Base-by-base conservation (phyloP, 2,888 invertebrate genomes). In the Cryptocheilus praepositus region DNA sequence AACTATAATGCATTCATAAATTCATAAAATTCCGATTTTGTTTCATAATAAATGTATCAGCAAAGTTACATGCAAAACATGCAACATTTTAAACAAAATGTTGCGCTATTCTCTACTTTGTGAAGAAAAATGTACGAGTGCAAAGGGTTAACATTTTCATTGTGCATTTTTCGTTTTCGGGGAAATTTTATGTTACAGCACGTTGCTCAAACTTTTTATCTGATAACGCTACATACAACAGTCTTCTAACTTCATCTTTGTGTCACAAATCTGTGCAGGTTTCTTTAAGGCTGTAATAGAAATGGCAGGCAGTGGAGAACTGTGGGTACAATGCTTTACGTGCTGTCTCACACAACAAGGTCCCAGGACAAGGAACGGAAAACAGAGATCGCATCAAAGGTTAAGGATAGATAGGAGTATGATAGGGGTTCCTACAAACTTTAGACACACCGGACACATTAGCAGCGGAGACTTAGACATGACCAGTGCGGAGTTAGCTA, bases 401-500 rank as follows among this genome's bases (percentile, higher is more conserved):
- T 92, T 94, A 89, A 92, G 94, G 89, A 95, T 95, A 91, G 95
- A 95, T 90, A 93, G 97, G 74, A 96, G 96, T 71, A 98, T 98
- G 98, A 98, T 98, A 86, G 96, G 98, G 44, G 93, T 94, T 79
- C 98, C 98, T 15, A 98, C 96, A 80, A 96, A 98, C 91, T 98
- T 98, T 89, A 94, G 95, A 85, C 98, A 98, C 89, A 98, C 98
- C 51, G 96, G 95, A 3, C 96, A 96, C 89, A 94, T 96, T 86
- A 96, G 98, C 22, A 96, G 97, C 19, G 94, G 95, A 60, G 98
- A 98, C 89, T 93, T 96, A 70, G 95, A 95, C 87, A 92, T 95
- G 90, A 95, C 94, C 21, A 93, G 93, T 67, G 94, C 94, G 80
- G 93, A 97, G 89, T 91, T 98, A 76, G 93, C 94, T 86, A 95